A percentile compares a stretch with the other conserved stretches of the same genome.
phyloP scores from a whole-genome alignment of 2,113 vertebrate species.

The Lepisosteus osseus region DNA sequence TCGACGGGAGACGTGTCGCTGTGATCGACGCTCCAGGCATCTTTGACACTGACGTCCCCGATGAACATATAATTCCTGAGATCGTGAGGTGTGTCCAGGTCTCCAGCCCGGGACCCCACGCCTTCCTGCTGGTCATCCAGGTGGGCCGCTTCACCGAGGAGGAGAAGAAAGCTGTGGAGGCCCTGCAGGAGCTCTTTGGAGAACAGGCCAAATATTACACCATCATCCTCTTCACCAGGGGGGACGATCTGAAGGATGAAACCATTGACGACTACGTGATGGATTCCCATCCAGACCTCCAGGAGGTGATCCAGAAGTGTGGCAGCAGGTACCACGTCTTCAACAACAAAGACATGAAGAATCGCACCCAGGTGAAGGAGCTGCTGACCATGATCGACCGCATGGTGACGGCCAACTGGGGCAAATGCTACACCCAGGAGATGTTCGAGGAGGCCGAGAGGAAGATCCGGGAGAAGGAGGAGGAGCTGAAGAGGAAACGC shows the following conservation, averaged over 20 bases:
- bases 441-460: no score
- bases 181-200: not conserved
- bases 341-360: no score
- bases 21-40: slow-evolving; percentile 30
- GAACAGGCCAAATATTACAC: not conserved
- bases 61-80: not conserved
- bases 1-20: not conserved
- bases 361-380: no score
- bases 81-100: not conserved
- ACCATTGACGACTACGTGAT: accelerated
- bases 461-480: no score
- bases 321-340: no score
- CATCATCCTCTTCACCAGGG: slow-evolving; percentile 18
- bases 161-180: not conserved
- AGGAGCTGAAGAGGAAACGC: no score
- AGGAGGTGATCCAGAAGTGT: no score
- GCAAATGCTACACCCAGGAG: no score
- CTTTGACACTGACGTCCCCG: not conserved
- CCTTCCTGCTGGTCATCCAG: slow-evolving; percentile 9
- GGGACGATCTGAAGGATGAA: slow-evolving; percentile 13
- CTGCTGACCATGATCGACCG: no score
- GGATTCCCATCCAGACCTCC: accelerated
- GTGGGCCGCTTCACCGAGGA: not conserved
- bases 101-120: not conserved
- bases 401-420: no score